Evolutionary conservation across 2,113 vertebrate species (phyloP).

Genomic region (Cynocephalus volans): DNA sequence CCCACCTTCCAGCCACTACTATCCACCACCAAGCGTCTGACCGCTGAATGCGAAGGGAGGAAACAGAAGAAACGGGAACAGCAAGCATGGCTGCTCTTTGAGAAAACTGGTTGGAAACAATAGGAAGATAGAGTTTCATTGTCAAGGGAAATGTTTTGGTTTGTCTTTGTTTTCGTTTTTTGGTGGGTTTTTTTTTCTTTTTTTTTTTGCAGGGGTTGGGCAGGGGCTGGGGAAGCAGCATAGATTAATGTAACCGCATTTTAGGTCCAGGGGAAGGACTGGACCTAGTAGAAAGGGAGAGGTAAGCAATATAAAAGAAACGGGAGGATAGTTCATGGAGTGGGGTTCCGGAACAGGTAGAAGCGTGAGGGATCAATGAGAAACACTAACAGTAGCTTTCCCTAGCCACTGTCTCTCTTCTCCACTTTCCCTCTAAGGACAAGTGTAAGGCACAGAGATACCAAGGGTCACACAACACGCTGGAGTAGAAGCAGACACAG

Average conservation of each 20-base stretch:
- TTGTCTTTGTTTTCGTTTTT: no score
- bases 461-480: fast-evolving
- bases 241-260: background rate
- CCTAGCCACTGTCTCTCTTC: background rate
- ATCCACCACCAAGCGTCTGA: background rate
- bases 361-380: background rate
- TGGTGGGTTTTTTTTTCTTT: background rate
- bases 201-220: background rate
- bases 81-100: background rate
- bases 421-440: background rate
- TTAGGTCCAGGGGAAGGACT: background rate
- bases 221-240: background rate
- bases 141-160: background rate
- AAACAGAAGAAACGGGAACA: background rate
- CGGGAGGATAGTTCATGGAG: background rate
- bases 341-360: background rate
- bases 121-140: background rate
- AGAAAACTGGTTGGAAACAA: slow-evolving; percentile 5
- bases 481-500: background rate
- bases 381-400: background rate
- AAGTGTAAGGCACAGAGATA: background rate
- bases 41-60: background rate
- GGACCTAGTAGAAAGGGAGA: background rate
- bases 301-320: background rate
- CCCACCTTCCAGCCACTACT: fast-evolving